Evolutionary conservation across 2,113 vertebrate species (phyloP).

Genomic region (Sapajus apella): DNA sequence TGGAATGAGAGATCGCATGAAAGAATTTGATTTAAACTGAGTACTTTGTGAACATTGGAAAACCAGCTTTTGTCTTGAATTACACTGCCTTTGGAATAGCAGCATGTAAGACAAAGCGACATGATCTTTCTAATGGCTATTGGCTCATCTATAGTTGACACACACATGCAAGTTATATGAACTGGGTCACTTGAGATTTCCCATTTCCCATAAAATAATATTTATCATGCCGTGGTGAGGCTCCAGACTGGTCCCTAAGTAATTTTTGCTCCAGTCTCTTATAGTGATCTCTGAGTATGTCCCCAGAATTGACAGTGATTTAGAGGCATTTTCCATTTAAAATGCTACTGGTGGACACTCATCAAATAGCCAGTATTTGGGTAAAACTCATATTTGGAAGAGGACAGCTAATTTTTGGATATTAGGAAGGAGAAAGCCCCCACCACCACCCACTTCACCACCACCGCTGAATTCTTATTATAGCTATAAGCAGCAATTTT

Average conservation of each 20-base stretch:
- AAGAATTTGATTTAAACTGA: conserved; percentile 64
- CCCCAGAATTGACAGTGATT: not conserved
- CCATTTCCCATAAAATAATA: conserved; percentile 69
- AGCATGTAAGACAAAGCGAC: conserved; percentile 64
- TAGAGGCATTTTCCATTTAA: not conserved
- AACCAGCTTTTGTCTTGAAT: conserved; percentile 52
- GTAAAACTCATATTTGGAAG: not conserved
- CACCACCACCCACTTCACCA: not conserved
- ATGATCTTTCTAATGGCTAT: conserved; percentile 51
- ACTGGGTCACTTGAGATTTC: conserved; percentile 59
- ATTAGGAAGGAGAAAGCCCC: not conserved
- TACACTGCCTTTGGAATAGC: conserved; percentile 62
- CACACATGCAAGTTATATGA: conserved; percentile 28
- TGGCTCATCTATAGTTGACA: conserved; percentile 63
- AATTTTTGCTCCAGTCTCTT: conserved; percentile 32
- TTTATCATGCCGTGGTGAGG: conserved; percentile 25
- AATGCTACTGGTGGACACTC: not conserved
- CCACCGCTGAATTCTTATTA: not conserved
- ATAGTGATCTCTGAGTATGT: not conserved
- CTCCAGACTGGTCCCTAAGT: conserved; percentile 54
- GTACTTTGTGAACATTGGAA: conserved; percentile 36
- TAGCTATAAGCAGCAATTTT: not conserved
- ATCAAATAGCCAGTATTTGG: not conserved
- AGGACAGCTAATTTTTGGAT: not conserved
- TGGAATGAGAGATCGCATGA: conserved; percentile 58